phyloP scores from a whole-genome alignment of 2,797 vertebrate genomes.

The Aphelocoma californica region DNA sequence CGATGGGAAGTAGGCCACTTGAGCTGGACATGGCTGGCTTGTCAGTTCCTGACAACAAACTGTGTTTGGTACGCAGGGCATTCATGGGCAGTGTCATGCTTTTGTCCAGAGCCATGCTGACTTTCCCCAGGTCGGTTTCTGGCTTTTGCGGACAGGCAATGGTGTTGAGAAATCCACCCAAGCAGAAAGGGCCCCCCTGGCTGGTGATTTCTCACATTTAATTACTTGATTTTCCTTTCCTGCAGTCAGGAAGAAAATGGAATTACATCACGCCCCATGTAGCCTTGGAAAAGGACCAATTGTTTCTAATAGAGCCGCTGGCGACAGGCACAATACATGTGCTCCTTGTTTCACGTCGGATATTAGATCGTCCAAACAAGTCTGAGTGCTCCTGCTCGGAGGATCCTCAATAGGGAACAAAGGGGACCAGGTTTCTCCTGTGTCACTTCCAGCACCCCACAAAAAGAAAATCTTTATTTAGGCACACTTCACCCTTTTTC shows the following conservation, averaged over 20 bases:
- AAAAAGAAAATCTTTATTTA: constrained; percentile 90
- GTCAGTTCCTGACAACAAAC: constrained; percentile 89
- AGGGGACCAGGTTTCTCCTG: constrained; percentile 75
- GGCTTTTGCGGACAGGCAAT: constrained; percentile 79
- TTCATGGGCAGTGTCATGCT: constrained; percentile 82
- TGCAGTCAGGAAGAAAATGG: constrained; percentile 84
- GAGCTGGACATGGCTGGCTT: constrained; percentile 91
- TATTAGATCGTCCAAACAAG: constrained; percentile 82
- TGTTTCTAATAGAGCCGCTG: constrained; percentile 86
- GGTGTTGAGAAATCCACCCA: constrained; percentile 84
- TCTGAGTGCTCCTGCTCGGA: constrained; percentile 77
- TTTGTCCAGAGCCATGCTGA: constrained; percentile 82
- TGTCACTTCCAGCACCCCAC: constrained; percentile 79
- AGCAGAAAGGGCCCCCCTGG: constrained; percentile 85
- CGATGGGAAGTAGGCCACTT: constrained; percentile 85
- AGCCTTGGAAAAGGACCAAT: constrained; percentile 80
- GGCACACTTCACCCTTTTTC: constrained; percentile 5
- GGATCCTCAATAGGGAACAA: constrained; percentile 83
- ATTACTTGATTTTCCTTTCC: constrained; percentile 92
- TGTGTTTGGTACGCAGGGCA: constrained; percentile 86
- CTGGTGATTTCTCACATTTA: constrained; percentile 92
- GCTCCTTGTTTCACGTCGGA: constrained; percentile 84
- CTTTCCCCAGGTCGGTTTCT: constrained; percentile 72
- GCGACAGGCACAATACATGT: constrained; percentile 76
- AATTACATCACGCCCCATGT: constrained; percentile 82